Percentiles rank a stretch among this genome's conserved stretches.
Conservation (phyloP, 2,113 vertebrate genomes). For the Alces alces region DNA sequence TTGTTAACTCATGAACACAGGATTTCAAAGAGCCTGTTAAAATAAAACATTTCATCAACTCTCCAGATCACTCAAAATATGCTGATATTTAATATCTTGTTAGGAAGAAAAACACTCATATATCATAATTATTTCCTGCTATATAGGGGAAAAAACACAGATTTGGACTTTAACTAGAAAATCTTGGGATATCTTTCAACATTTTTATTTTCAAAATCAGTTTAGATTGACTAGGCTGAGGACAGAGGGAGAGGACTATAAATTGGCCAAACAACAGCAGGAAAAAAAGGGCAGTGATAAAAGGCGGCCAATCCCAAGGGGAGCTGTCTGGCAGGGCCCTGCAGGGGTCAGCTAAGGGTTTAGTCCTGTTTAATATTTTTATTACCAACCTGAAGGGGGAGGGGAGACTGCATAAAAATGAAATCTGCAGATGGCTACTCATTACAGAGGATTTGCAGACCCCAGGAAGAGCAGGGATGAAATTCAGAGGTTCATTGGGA, state of each 20-base stretch:
- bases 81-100: background rate
- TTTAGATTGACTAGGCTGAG: background rate
- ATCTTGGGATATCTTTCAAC: background rate
- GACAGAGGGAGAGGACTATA: slow-evolving; percentile 2
- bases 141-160: background rate
- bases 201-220: slow-evolving; percentile 19
- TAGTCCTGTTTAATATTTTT: slow-evolving; percentile 65
- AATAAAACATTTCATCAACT: background rate
- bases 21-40: background rate
- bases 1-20: background rate
- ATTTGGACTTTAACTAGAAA: background rate
- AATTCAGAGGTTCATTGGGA: background rate
- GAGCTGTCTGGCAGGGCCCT: background rate
- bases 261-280: slow-evolving; percentile 41
- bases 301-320: slow-evolving; percentile 19
- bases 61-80: background rate
- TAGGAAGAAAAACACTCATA: background rate
- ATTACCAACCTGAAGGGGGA: slow-evolving; percentile 38
- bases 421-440: slow-evolving; percentile 48
- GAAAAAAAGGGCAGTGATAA: slow-evolving; percentile 5
- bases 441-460: slow-evolving; percentile 20
- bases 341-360: slow-evolving; percentile 31
- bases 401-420: slow-evolving; percentile 27
- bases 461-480: slow-evolving; percentile 24
- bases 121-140: background rate